A percentile compares a stretch with the other conserved stretches of the same genome.
Conservation (phyloP, 2,797 vertebrate species). For the Sitta carolinensis region DNA sequence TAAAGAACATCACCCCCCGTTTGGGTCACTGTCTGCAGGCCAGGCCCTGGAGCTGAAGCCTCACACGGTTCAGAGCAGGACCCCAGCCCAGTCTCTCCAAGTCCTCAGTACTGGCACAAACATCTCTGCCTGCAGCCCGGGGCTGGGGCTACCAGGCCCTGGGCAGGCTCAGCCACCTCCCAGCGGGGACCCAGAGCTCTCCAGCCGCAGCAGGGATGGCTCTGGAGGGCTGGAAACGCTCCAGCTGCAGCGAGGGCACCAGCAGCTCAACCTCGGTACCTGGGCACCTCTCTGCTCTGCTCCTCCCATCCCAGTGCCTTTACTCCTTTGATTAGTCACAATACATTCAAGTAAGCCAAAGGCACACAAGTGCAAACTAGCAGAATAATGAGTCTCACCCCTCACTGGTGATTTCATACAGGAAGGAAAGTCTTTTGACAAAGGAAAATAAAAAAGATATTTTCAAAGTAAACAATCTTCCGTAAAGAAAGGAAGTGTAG, state of each 20-base stretch:
- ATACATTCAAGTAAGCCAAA: constrained; percentile 61
- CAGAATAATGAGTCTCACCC: not conserved
- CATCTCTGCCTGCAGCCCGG: too few relatives aligned
- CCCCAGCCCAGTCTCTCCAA: not conserved
- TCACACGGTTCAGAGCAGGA: not conserved
- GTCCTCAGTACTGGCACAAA: constrained; percentile 48
- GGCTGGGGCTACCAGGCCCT: too few relatives aligned
- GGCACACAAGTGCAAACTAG: constrained; percentile 57
- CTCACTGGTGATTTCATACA: constrained; percentile 18
- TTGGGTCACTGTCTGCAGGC: constrained; percentile 42
- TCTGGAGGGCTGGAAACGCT: too few relatives aligned
- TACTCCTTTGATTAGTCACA: constrained; percentile 7
- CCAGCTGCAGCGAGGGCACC: not conserved
- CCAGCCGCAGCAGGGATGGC: too few relatives aligned
- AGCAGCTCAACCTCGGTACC: constrained; percentile 29
- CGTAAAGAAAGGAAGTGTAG: constrained; percentile 1
- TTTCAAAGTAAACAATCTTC: constrained; percentile 53
- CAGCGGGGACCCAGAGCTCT: too few relatives aligned
- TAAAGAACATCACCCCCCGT: not conserved
- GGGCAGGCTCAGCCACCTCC: too few relatives aligned
- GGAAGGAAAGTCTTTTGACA: constrained; percentile 37
- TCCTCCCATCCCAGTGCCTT: constrained; percentile 43
- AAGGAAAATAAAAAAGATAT: not conserved
- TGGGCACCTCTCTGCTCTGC: constrained; percentile 5
- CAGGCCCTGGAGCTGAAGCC: not conserved